Percentiles rank a stretch among this genome's conserved stretches.
These are phyloP conservation scores for Halcyon chelicuti DNA, from an alignment of 2,797 vertebrate genomes.

Conservation along the genomic window DNA sequence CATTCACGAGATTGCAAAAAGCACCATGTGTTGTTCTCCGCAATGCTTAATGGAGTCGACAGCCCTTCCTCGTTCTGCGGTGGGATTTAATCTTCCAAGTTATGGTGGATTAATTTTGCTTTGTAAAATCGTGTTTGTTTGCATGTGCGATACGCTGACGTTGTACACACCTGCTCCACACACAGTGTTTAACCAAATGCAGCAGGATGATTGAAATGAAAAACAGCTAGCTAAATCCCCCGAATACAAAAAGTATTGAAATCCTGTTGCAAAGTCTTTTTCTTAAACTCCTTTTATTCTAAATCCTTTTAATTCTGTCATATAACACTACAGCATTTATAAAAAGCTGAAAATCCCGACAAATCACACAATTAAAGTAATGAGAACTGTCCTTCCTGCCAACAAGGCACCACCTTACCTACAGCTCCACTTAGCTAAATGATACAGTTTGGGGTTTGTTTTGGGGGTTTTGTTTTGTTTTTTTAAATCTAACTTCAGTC, in stretches of 20 bases:
- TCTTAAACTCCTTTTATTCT: slow-evolving; percentile 84
- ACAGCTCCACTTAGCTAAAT: slow-evolving; percentile 75
- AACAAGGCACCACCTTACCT: slow-evolving; percentile 75
- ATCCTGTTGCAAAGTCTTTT: slow-evolving; percentile 84
- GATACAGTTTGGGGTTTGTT: neutral
- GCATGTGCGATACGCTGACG: slow-evolving; percentile 73
- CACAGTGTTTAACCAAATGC: slow-evolving; percentile 78
- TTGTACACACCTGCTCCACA: slow-evolving; percentile 81
- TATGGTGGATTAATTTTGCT: slow-evolving; percentile 81
- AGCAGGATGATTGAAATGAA: slow-evolving; percentile 79
- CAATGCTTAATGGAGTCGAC: slow-evolving; percentile 73
- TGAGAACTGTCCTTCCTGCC: slow-evolving; percentile 81
- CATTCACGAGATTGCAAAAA: slow-evolving; percentile 54
- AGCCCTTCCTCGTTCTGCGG: slow-evolving; percentile 23
- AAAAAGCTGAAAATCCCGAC: slow-evolving; percentile 87
- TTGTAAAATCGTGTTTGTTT: slow-evolving; percentile 79
- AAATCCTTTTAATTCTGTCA: slow-evolving; percentile 88
- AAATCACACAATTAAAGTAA: slow-evolving; percentile 89
- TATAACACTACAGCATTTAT: slow-evolving; percentile 84
- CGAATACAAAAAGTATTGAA: slow-evolving; percentile 83
- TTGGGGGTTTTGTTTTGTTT: neutral
- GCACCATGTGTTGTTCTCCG: slow-evolving; percentile 59
- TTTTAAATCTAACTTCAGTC: neutral
- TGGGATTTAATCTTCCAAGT: slow-evolving; percentile 79
- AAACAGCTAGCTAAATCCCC: slow-evolving; percentile 80